Evolutionary conservation across 2,888 invertebrate species (phyloP).

Genomic region (Coenonympha glycerion): DNA sequence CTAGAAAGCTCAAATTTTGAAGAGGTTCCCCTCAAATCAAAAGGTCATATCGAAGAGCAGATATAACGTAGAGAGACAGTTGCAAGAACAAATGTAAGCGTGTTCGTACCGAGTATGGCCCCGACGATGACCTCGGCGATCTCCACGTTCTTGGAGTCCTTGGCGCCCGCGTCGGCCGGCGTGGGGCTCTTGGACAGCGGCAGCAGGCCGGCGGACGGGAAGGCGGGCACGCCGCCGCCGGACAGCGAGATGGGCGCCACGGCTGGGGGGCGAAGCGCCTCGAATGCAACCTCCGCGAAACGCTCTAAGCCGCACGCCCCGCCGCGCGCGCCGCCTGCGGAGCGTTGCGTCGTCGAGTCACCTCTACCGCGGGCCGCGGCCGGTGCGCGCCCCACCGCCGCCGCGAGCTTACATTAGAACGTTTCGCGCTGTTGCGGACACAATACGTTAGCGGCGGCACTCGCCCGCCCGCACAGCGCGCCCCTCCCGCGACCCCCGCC

Average conservation of each 20-base stretch:
- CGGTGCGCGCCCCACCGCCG: conserved; percentile 26
- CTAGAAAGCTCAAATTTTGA: too few relatives aligned
- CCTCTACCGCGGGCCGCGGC: conserved; percentile 8
- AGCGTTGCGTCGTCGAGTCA: conserved; percentile 42
- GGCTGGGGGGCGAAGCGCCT: conserved; percentile 79
- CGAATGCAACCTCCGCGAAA: conserved; percentile 85
- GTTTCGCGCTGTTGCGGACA: conserved; percentile 64
- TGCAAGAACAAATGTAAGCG: not conserved
- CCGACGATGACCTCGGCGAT: conserved; percentile 97
- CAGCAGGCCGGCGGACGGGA: conserved; percentile 82
- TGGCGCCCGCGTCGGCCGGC: conserved; percentile 84
- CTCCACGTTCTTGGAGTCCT: conserved; percentile 93
- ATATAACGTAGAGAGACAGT: not conserved
- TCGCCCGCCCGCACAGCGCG: conserved; percentile 28
- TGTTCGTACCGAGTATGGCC: conserved; percentile 89
- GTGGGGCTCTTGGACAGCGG: conserved; percentile 86
- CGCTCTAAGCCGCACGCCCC: conserved; percentile 78
- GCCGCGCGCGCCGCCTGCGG: conserved; percentile 68
- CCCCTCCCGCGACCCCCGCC: conserved; percentile 7
- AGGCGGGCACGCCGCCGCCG: conserved; percentile 74
- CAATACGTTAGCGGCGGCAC: conserved; percentile 30
- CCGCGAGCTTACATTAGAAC: conserved; percentile 54
- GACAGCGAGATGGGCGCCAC: conserved; percentile 91
- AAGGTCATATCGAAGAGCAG: not conserved
- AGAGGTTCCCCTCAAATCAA: too few relatives aligned